phyloP scores from a whole-genome alignment of 2,888 invertebrate genomes.

The Chrysomela aeneicollis region DNA sequence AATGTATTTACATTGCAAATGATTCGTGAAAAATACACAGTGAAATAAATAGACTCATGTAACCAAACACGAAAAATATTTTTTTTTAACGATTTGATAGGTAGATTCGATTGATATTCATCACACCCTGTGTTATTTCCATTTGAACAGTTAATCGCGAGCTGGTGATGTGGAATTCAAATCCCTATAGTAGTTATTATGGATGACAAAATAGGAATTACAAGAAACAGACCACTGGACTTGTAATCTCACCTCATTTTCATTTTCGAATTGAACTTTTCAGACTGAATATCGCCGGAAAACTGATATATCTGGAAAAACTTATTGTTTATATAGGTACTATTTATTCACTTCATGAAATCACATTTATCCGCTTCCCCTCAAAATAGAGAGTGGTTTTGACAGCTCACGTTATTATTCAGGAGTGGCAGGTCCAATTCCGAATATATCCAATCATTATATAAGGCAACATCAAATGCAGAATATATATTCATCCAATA shows the following conservation, averaged over 20 bases:
- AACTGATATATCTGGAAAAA: not conserved
- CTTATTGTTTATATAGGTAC: conserved; percentile 2
- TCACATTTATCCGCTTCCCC: not conserved
- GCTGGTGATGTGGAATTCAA: too few species aligned
- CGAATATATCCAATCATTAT: not conserved
- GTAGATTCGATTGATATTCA: too few species aligned
- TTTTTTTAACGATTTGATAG: too few species aligned
- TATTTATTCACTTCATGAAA: not conserved
- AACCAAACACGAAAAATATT: too few species aligned
- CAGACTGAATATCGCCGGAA: not conserved
- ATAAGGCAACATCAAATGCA: not conserved
- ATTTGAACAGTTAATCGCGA: too few species aligned
- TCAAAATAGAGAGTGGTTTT: not conserved
- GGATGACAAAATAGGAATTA: too few species aligned
- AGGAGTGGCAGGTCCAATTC: not conserved
- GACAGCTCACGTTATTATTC: not conserved
- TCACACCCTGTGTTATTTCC: too few species aligned
- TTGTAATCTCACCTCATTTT: not conserved
- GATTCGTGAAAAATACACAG: too few species aligned
- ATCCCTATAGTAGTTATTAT: too few species aligned
- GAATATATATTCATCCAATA: not conserved
- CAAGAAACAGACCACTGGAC: too few species aligned
- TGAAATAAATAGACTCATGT: too few species aligned
- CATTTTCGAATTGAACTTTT: not conserved
- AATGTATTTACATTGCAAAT: too few species aligned